phyloP scores from a whole-genome alignment of 92 coral and sea anemone species.

The Palythoa caribaeorum region DNA sequence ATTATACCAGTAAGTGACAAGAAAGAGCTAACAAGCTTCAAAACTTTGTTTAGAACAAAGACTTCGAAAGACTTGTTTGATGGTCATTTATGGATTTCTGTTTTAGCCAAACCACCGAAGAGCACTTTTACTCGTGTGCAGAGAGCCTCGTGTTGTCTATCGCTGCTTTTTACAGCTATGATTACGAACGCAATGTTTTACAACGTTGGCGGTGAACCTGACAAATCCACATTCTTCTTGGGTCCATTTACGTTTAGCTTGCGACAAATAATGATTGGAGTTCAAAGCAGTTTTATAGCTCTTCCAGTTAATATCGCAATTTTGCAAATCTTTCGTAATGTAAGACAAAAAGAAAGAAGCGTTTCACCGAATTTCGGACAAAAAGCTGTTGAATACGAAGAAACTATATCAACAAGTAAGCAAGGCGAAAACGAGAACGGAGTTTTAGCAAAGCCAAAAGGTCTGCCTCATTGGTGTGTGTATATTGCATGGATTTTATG shows the following conservation, averaged over 20 bases:
- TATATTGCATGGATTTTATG: conserved; percentile 76
- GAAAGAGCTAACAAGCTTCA: conserved; percentile 70
- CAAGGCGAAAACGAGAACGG: neutral
- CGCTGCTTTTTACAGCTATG: conserved; percentile 81
- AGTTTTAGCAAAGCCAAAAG: conserved; percentile 7
- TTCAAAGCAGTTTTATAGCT: conserved; percentile 81
- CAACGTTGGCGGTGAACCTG: conserved; percentile 70
- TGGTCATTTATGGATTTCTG: conserved; percentile 89
- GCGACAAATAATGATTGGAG: conserved; percentile 73
- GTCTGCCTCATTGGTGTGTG: conserved; percentile 77
- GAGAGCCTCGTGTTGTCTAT: conserved; percentile 84
- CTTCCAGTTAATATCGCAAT: conserved; percentile 68
- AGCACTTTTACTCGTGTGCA: conserved; percentile 89
- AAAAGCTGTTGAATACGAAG: conserved; percentile 12
- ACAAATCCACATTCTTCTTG: conserved; percentile 61
- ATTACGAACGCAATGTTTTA: conserved; percentile 92
- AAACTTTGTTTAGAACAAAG: conserved; percentile 68
- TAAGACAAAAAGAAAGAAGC: conserved; percentile 51
- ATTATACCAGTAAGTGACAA: conserved; percentile 54
- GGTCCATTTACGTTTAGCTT: conserved; percentile 78
- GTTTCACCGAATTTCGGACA: neutral
- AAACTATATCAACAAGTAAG: neutral
- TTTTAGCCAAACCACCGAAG: conserved; percentile 74
- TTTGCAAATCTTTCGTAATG: conserved; percentile 67
- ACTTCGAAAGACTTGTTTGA: conserved; percentile 73